These are phyloP conservation scores for Cremastinae sp. DNA, from an alignment of 2,888 invertebrate species.

Conservation along the genomic window DNA sequence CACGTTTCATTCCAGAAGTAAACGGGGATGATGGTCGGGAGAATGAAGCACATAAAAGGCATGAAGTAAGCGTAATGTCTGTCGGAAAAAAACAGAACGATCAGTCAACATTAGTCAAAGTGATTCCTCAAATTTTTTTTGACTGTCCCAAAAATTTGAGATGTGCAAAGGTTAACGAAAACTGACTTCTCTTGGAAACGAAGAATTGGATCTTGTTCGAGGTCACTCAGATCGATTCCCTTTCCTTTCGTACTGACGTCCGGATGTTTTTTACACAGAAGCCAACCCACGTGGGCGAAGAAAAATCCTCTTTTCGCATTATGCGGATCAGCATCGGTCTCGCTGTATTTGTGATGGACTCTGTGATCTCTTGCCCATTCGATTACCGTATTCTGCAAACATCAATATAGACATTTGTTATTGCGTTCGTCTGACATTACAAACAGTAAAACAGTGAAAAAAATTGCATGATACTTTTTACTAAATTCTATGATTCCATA, in stretches of 20 bases:
- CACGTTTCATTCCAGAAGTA: slow-evolving; percentile 87
- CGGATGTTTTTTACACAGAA: slow-evolving; percentile 94
- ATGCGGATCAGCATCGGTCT: slow-evolving; percentile 96
- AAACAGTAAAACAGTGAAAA: too few species aligned
- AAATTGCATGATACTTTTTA: too few species aligned
- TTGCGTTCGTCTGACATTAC: too few species aligned
- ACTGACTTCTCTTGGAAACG: slow-evolving; percentile 93
- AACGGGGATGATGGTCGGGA: slow-evolving; percentile 87
- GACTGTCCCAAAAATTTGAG: too few species aligned
- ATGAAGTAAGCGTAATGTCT: slow-evolving; percentile 87
- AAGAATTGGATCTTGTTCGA: slow-evolving; percentile 90
- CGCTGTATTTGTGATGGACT: slow-evolving; percentile 95
- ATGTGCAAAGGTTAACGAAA: neutral
- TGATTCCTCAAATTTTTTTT: neutral
- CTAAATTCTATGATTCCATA: too few species aligned
- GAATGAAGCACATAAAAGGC: slow-evolving; percentile 85
- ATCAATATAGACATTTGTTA: slow-evolving; percentile 7
- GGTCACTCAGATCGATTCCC: slow-evolving; percentile 91
- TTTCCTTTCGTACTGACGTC: slow-evolving; percentile 93
- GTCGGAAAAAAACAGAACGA: slow-evolving; percentile 8
- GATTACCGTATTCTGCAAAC: slow-evolving; percentile 85
- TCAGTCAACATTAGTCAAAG: neutral
- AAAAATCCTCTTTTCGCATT: slow-evolving; percentile 96
- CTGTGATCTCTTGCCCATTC: slow-evolving; percentile 90
- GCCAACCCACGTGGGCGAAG: slow-evolving; percentile 98